A percentile compares a stretch with the other conserved stretches of the same genome.
These are phyloP conservation scores for Theretra japonica DNA, from an alignment of 2,888 invertebrate species.

Conservation along the genomic window DNA sequence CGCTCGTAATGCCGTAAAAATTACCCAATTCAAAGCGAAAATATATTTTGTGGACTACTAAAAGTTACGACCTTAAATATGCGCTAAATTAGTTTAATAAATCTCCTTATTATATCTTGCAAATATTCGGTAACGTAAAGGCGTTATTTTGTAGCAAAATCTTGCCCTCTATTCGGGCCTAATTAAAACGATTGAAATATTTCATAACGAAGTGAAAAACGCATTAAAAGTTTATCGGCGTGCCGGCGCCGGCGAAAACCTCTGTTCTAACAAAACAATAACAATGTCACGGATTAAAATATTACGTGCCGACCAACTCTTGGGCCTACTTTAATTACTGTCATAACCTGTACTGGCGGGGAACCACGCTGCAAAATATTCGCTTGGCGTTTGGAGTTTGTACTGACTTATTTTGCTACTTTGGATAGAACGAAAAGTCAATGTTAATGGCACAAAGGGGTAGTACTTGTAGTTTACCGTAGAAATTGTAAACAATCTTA, in stretches of 20 bases:
- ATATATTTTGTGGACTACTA: conserved; percentile 38
- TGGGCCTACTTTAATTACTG: conserved; percentile 17
- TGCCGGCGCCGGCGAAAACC: conserved; percentile 43
- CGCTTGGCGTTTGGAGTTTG: neutral
- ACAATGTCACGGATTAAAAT: conserved; percentile 52
- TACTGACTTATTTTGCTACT: too few species aligned
- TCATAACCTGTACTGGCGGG: neutral
- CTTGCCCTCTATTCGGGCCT: conserved; percentile 58
- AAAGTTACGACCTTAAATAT: conserved; percentile 44
- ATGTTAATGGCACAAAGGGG: too few species aligned
- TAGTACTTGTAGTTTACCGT: too few species aligned
- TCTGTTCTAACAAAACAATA: conserved; percentile 51
- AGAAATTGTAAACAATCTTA: too few species aligned
- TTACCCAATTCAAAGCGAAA: conserved; percentile 30
- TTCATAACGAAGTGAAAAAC: conserved; percentile 75
- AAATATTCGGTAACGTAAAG: conserved; percentile 52
- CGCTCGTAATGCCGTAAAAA: conserved; percentile 30
- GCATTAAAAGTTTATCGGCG: conserved; percentile 73
- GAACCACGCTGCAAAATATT: neutral
- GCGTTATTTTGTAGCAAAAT: conserved; percentile 56
- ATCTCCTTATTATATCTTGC: conserved; percentile 50
- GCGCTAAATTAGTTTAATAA: conserved; percentile 51
- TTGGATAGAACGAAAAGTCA: too few species aligned
- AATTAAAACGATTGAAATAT: conserved; percentile 72
- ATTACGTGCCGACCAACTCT: conserved; percentile 31